These are phyloP conservation scores for Cylindroiulus punctatus DNA, from an alignment of 2,888 invertebrate species.

Conservation along the genomic window DNA sequence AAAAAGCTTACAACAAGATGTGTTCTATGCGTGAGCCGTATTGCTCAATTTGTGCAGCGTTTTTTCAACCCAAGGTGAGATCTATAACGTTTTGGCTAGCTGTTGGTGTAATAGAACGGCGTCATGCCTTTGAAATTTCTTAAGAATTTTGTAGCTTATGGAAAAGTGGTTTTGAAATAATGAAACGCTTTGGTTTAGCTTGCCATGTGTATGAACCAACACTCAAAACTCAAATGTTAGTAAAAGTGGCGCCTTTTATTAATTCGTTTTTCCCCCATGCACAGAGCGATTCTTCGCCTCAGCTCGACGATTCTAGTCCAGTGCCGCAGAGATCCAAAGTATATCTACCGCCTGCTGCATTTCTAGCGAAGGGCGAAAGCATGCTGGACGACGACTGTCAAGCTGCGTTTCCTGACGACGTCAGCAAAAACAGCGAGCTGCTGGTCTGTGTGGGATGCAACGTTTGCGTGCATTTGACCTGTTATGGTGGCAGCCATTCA, in stretches of 20 bases:
- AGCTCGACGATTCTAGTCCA: slow-evolving; percentile 9
- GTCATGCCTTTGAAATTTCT: background rate
- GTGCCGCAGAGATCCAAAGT: slow-evolving; percentile 55
- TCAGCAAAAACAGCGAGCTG: slow-evolving; percentile 64
- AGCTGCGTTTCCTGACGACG: background rate
- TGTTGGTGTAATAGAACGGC: background rate
- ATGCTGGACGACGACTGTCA: slow-evolving; percentile 59
- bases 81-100: background rate
- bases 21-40: slow-evolving; percentile 70
- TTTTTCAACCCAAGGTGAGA: slow-evolving; percentile 61
- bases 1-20: slow-evolving; percentile 69
- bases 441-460: slow-evolving; percentile 71
- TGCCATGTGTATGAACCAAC: no score
- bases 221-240: no score
- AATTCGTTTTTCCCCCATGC: background rate
- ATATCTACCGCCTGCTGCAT: slow-evolving; percentile 61
- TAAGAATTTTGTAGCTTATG: no score
- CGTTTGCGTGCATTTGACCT: slow-evolving; percentile 72
- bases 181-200: no score
- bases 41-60: slow-evolving; percentile 72
- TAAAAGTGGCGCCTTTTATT: no score
- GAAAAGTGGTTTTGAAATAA: no score
- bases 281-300: background rate
- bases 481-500: slow-evolving; percentile 64
- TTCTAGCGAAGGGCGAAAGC: slow-evolving; percentile 63